A percentile compares a stretch with the other conserved stretches of the same genome.
Evolutionary conservation across 2,113 vertebrate species (phyloP).

Genomic region (Serilophus lunatus): DNA sequence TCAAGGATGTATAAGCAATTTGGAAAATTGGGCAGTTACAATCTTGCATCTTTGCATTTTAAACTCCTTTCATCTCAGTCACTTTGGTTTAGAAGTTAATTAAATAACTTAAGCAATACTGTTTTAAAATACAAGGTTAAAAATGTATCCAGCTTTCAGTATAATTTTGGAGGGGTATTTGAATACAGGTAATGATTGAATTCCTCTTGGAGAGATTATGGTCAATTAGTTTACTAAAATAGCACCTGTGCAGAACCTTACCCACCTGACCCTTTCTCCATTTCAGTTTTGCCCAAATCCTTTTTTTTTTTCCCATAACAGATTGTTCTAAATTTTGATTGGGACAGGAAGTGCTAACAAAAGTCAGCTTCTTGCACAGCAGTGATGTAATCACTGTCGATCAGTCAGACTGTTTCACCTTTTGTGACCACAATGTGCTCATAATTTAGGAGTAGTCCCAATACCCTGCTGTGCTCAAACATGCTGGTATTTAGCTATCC

Average conservation of each 20-base stretch:
- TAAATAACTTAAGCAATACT: not conserved
- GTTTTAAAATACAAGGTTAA: not conserved
- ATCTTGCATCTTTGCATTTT: not conserved
- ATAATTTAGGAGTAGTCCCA: not conserved
- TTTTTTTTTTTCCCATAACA: not conserved
- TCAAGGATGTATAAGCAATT: not conserved
- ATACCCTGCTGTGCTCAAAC: not conserved
- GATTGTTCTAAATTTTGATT: not conserved
- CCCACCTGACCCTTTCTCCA: not conserved
- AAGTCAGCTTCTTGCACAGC: constrained; percentile 11
- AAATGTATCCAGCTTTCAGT: not conserved
- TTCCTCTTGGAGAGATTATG: not conserved
- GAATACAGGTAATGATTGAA: not conserved
- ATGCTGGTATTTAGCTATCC: not conserved
- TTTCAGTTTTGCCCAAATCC: not conserved
- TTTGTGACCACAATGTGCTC: not conserved
- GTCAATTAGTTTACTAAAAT: not conserved
- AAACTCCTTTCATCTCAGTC: not conserved
- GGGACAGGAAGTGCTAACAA: constrained; percentile 29
- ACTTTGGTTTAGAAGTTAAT: not conserved
- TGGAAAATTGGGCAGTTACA: not conserved
- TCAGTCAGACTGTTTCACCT: not conserved
- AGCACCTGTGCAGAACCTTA: not conserved
- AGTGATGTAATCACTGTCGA: not conserved
- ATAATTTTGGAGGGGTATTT: not conserved